Evolutionary conservation across 2,888 invertebrate species (phyloP), one percentile per base, ranked within the genome.

Genomic region (Synergus japonicus): DNA sequence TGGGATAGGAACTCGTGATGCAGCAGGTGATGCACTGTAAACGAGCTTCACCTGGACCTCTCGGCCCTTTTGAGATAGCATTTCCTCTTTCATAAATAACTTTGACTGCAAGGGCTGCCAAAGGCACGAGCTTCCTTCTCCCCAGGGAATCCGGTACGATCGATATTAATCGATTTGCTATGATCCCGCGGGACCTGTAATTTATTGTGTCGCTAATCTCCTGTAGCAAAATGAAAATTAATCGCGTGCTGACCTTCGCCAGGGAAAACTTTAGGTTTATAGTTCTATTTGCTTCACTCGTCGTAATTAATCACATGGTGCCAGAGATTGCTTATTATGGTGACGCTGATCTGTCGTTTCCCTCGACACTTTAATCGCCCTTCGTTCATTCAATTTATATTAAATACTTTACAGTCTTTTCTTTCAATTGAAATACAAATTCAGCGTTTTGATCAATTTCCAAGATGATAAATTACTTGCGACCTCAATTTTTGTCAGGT

Each of bases 1-100:
- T 69, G 69, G 46, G 49, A 69, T 69, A 49, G 15, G 46, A 77
- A 65, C 83, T 82, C 79, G 73, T 80, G 76, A 82, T 86, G 85
- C 88, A 87, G 89, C 89, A 89, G 89, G 89, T 89, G 89, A 87
- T 86, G 85, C 82, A 78, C 82, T 29, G 83, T 84, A 63, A 83
- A 78, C 80, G 78, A 82, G 85, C 79, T 81, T 87, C 88, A 88
- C 88, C 88, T 88, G 88, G 88, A 84, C 83, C 83, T 83, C 79
- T 81, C 80, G 60, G 83, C 82, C 84, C 82, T 69, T 69, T 69
- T 85, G 73, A 69, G 69, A 69, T 76, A 78, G 79, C 80, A 79
- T 83, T 85, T 83, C 81, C 84, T 79, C 84, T 60, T 82, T 83
- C 84, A 83, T 84, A 86, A 84, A 86, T 86, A 85, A 86, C 84